These are phyloP conservation scores for Drosophila subobscura DNA, from an alignment of 1,140 invertebrate species.

Conservation along the genomic window DNA sequence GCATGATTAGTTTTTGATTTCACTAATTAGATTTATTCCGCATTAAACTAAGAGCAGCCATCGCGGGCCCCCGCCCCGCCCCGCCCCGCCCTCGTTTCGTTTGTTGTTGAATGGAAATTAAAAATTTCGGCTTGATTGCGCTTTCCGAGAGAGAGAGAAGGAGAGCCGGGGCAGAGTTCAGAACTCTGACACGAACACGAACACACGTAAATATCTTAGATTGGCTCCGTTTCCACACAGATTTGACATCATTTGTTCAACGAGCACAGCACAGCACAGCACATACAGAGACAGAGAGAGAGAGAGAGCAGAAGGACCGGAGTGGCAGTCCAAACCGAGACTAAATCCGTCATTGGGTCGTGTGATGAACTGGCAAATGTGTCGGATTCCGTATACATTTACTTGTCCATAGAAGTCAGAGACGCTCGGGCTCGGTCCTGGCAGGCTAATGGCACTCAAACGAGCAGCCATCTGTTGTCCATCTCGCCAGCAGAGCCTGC, in stretches of 20 bases:
- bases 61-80: not conserved
- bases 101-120: slow-evolving; percentile 65
- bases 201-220: slow-evolving; percentile 53
- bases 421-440: slow-evolving; percentile 20
- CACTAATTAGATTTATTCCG: slow-evolving; percentile 80
- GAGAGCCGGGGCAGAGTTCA: slow-evolving; percentile 9
- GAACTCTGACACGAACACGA: too few species aligned
- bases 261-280: too few species aligned
- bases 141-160: slow-evolving; percentile 3
- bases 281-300: slow-evolving; percentile 10
- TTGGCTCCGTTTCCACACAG: slow-evolving; percentile 61
- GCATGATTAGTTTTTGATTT: slow-evolving; percentile 80
- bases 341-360: slow-evolving; percentile 68
- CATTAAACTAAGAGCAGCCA: slow-evolving; percentile 64
- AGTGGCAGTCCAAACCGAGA: slow-evolving; percentile 68
- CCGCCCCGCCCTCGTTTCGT: not conserved
- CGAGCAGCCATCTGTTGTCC: slow-evolving; percentile 78
- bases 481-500: slow-evolving; percentile 38
- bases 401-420: slow-evolving; percentile 7
- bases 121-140: slow-evolving; percentile 76
- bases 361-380: slow-evolving; percentile 81
- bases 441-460: slow-evolving; percentile 73
- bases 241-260: slow-evolving; percentile 72
- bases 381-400: slow-evolving; percentile 48
- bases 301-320: not conserved